phyloP scores from a whole-genome alignment of 2,888 invertebrate genomes.

The Ochropacha duplaris region DNA sequence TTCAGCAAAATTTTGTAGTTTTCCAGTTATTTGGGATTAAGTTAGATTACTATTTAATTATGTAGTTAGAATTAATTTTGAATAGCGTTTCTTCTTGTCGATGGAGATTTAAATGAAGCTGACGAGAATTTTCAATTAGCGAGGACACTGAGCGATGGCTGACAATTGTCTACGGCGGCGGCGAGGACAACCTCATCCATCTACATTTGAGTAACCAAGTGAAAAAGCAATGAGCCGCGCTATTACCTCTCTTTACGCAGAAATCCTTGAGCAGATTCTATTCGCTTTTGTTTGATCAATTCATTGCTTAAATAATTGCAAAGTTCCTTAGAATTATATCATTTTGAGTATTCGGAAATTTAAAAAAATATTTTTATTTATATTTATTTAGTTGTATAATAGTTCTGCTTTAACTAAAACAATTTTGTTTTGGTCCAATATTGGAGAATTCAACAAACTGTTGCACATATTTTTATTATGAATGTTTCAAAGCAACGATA shows the following conservation, averaged over 20 bases:
- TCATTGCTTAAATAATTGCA: neutral
- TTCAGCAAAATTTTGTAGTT: conserved; percentile 1
- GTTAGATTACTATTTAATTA: conserved; percentile 47
- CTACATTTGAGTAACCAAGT: conserved; percentile 80
- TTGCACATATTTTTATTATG: too few species aligned
- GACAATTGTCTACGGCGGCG: conserved; percentile 74
- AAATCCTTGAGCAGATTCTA: conserved; percentile 58
- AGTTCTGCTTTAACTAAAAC: too few species aligned
- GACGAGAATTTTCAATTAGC: conserved; percentile 80
- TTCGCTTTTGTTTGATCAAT: conserved; percentile 16
- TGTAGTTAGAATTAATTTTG: conserved; percentile 55
- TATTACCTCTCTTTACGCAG: conserved; percentile 73
- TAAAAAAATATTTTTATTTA: neutral
- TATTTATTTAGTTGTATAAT: too few species aligned
- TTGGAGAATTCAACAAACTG: too few species aligned
- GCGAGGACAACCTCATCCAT: conserved; percentile 71
- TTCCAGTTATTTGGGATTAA: conserved; percentile 12
- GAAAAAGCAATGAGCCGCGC: conserved; percentile 79
- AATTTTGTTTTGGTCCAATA: too few species aligned
- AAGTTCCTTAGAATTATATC: neutral
- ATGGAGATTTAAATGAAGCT: conserved; percentile 77
- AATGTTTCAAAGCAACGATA: too few species aligned
- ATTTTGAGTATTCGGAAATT: neutral
- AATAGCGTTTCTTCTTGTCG: conserved; percentile 57
- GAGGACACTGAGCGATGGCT: conserved; percentile 77